Evolutionary conservation across 2,888 invertebrate genomes (phyloP).

Genomic region (Choristoneura rosaceana): DNA sequence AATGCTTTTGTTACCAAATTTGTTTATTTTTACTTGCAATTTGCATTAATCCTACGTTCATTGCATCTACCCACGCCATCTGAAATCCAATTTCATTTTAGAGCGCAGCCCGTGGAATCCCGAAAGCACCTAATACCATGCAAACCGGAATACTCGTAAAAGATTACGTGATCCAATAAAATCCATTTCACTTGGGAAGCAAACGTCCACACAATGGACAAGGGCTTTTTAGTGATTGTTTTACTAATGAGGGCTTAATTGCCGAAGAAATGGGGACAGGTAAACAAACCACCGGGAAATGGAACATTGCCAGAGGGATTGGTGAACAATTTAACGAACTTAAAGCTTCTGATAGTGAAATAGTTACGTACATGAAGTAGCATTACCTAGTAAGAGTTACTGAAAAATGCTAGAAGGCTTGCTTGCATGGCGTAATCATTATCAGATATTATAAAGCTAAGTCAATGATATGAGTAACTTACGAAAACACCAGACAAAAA

Average conservation of each 20-base stretch:
- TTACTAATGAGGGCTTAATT: constrained; percentile 36
- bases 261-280: neutral
- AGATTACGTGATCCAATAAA: constrained; percentile 31
- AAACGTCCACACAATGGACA: constrained; percentile 30
- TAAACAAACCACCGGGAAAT: neutral
- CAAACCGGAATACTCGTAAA: constrained; percentile 35
- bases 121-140: constrained; percentile 31
- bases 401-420: no score
- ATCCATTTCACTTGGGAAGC: constrained; percentile 18
- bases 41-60: constrained; percentile 15
- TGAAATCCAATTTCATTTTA: constrained; percentile 26
- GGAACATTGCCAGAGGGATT: neutral
- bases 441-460: no score
- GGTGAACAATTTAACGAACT: neutral
- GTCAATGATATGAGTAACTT: no score
- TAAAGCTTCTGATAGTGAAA: neutral
- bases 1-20: neutral
- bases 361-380: neutral
- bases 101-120: constrained; percentile 7
- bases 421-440: no score
- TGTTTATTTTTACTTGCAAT: neutral
- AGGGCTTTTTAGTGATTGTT: constrained; percentile 36
- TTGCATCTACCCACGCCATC: constrained; percentile 29
- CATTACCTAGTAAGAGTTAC: no score
- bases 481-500: no score